Evolutionary conservation across 1,140 invertebrate species (phyloP), one percentile per base, ranked within the genome.

Genomic region (Papilio polytes): DNA sequence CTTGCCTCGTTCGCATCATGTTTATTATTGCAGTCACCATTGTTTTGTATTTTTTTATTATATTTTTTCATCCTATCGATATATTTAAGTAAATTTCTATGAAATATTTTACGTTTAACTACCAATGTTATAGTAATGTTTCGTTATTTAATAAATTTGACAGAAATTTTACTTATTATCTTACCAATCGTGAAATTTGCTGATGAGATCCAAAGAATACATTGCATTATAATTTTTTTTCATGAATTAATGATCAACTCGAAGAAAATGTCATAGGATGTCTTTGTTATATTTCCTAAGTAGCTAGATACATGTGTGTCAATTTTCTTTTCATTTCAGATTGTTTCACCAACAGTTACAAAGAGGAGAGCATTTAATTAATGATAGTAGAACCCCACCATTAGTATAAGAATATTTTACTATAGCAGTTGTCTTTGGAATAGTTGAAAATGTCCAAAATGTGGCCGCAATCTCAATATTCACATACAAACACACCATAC

Each of bases 391-490:
- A 88, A 66, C 73, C 86, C 86, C 85, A 88, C 84, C 82, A 82
- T 78, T 81, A 85, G 80, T 80, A 78, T 84, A 81, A 85, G 77
- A 36, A 73, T 83, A 63, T 74, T 53, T 59, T 73, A 53, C 36
- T 81, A 80, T 59, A 81, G 41, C 8, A 44, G 46, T 76, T 48
- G 10, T 59, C n/a, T 46, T 51, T 59, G 36, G 8, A 78, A 59
- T 41, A 63, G n/a, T n/a, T 72, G 26, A 77, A 82, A 9, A 44
- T 78, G 44, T 59, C 48, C 86, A 95, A 90, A 63, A 95, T 95
- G 94, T 95, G 95, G 94, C 94, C 94, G 1, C 89, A 94, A 63
- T 91, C 93, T 13, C 93, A 94, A 83, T 95, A 95, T 81, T 93
- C 94, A 0, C 94, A 95, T 81, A 90, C 88, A 12, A 95, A 95